A percentile compares a stretch with the other conserved stretches of the same genome.
phyloP scores from a whole-genome alignment of 2,888 invertebrate genomes.

The Epinotia nisella region DNA sequence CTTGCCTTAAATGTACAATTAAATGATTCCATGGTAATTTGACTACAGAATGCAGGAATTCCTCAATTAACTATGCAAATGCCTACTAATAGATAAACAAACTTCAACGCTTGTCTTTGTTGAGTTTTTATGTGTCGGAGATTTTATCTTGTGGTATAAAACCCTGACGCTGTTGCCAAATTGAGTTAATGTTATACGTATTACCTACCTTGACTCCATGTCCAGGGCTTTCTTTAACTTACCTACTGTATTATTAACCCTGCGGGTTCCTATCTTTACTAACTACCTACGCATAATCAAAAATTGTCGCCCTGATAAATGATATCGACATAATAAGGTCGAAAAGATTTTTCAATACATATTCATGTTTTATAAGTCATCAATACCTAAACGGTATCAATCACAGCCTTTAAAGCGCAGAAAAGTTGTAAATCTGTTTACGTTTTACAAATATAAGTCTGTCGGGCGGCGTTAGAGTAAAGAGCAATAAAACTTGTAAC shows the following conservation, averaged over 20 bases:
- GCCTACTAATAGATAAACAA: constrained; percentile 17
- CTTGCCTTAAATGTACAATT: constrained; percentile 15
- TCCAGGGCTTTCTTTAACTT: background rate
- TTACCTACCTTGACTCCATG: background rate
- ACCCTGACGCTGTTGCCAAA: background rate
- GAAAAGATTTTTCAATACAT: too few species aligned
- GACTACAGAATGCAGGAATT: constrained; percentile 36
- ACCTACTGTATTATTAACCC: too few species aligned
- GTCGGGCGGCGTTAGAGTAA: too few species aligned
- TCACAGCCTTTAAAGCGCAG: background rate
- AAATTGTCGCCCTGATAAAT: too few species aligned
- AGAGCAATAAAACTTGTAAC: too few species aligned
- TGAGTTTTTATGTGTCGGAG: constrained; percentile 8
- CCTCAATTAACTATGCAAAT: constrained; percentile 45
- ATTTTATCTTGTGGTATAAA: constrained; percentile 14
- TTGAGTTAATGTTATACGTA: background rate
- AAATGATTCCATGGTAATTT: constrained; percentile 23
- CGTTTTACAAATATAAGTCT: background rate
- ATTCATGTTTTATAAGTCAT: background rate
- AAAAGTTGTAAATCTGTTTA: background rate
- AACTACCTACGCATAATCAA: too few species aligned
- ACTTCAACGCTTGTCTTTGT: constrained; percentile 36
- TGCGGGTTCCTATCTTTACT: too few species aligned
- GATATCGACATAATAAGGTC: too few species aligned
- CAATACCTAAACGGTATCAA: background rate